Conservation (phyloP, 2,797 vertebrate genomes). For the Benthosema pterotum region DNA sequence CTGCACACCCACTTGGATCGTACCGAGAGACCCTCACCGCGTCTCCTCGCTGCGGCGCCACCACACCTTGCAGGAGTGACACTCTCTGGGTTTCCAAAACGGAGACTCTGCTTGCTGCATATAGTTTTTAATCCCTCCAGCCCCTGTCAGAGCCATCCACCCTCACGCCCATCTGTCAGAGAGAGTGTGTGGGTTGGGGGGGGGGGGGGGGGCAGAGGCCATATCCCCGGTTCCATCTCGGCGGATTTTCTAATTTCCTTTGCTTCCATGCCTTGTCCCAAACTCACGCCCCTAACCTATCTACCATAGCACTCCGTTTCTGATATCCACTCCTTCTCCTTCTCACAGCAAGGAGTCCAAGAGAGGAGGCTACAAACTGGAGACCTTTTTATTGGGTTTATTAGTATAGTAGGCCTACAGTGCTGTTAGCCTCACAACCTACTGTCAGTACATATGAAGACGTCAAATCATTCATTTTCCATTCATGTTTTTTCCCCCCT, state of each 20-base stretch:
- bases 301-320: constrained; percentile 59
- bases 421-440: constrained; percentile 31
- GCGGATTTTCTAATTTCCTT: constrained; percentile 83
- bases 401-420: constrained; percentile 24
- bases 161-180: constrained; percentile 82
- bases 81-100: constrained; percentile 70
- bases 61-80: constrained; percentile 63
- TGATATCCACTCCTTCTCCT: constrained; percentile 30
- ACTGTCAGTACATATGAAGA: constrained; percentile 28
- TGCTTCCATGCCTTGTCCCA: constrained; percentile 79
- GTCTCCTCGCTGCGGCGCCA: too few species aligned
- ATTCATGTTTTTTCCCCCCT: constrained; percentile 37
- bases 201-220: constrained; percentile 63
- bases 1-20: constrained; percentile 53
- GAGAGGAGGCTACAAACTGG: constrained; percentile 21
- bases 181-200: constrained; percentile 75
- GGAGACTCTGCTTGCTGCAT: constrained; percentile 62
- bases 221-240: constrained; percentile 80
- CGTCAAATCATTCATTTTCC: constrained; percentile 25
- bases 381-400: constrained; percentile 29
- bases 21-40: constrained; percentile 58
- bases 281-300: constrained; percentile 81
- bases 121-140: constrained; percentile 79
- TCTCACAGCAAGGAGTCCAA: too few species aligned
- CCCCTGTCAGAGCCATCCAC: constrained; percentile 67